Base-by-base conservation (phyloP, 2,113 vertebrate genomes). In the Amia ocellicauda region DNA sequence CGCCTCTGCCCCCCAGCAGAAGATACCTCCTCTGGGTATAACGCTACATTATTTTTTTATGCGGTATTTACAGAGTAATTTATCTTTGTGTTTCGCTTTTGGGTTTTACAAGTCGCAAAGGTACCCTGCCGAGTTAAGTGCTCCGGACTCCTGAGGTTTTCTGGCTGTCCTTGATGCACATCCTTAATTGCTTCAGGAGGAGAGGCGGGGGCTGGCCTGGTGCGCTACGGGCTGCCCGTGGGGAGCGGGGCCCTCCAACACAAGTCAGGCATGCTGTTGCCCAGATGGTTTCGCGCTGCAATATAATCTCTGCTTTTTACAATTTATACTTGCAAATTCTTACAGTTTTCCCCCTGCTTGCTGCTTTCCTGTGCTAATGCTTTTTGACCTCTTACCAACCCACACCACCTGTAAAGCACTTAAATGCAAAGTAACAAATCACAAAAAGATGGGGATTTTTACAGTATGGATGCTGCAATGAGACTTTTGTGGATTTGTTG, bases 21-120 rank as follows among this genome's bases (percentile, higher is more conserved):
- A 78, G 66, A 57, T 42, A 76, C 55, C 60, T 66, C 73, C 72
- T 70, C 62, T 72, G 76, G 80, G 61, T 74, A 76, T 77, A 68
- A 67, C 71, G 50, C 17, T 69, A 83, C 82, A 81, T 84, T 81
- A 78, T 69, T 83, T 78, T 85, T 85, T 83, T 80, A 89, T 85
- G 75, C 41, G 62, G 64, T 50, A 68, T 80, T 74, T 77, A 70
- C 78, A 61, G 69, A 72, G 53, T 68, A 74, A 70, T 83, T 80
- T 58, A 74, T 86, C 78, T 81, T 80, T 64, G 59, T 67, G 56
- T 71, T 73, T 49, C 69, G 68, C 24, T 7, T 65, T 36, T 59
- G 53, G 56, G 51, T 62, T n/a, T 66, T 71, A 58, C 55, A 70
- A 26, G 40, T 60, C 26, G 42, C 53, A 36, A 29, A 17, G 29